Conservation (phyloP, 2,797 vertebrate species). For the Acipenser transmontanus region DNA sequence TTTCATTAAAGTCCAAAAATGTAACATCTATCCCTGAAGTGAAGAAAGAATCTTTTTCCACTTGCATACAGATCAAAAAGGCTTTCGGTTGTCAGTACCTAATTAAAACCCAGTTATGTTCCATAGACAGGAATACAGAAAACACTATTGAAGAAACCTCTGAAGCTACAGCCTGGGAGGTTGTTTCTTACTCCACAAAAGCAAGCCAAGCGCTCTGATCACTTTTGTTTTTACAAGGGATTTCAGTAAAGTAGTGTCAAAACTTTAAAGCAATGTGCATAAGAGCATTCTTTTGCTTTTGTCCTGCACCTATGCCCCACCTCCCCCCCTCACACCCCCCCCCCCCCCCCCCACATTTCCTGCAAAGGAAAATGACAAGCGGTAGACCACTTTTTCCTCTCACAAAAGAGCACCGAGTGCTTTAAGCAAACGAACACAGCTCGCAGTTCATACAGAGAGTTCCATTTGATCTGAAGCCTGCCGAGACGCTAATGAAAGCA, state of each 20-base stretch:
- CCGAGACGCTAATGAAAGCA: slow-evolving; percentile 30
- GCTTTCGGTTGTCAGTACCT: background rate
- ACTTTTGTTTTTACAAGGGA: slow-evolving; percentile 29
- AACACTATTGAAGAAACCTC: slow-evolving; percentile 3
- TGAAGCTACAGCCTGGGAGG: slow-evolving; percentile 16
- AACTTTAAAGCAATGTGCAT: slow-evolving; percentile 30
- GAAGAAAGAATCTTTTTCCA: no score
- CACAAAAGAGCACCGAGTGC: slow-evolving; percentile 15
- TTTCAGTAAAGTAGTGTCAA: slow-evolving; percentile 34
- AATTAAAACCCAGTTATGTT: slow-evolving; percentile 18
- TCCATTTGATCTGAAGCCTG: slow-evolving; percentile 33
- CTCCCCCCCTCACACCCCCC: slow-evolving; percentile 13
- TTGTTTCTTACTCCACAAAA: slow-evolving; percentile 25
- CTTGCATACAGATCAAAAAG: background rate
- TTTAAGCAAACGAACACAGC: slow-evolving; percentile 26
- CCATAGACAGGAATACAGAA: background rate
- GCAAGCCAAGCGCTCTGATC: slow-evolving; percentile 27
- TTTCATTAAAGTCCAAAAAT: background rate
- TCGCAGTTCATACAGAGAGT: slow-evolving; percentile 14
- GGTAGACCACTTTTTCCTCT: slow-evolving; percentile 2
- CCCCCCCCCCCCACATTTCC: slow-evolving; percentile 11
- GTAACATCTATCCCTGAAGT: slow-evolving; percentile 6
- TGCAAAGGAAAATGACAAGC: slow-evolving; percentile 22
- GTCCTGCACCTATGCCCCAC: slow-evolving; percentile 23
- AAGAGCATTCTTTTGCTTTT: slow-evolving; percentile 25